Conservation (phyloP, 2,888 invertebrate species). For the Muschampia plurimacula region DNA sequence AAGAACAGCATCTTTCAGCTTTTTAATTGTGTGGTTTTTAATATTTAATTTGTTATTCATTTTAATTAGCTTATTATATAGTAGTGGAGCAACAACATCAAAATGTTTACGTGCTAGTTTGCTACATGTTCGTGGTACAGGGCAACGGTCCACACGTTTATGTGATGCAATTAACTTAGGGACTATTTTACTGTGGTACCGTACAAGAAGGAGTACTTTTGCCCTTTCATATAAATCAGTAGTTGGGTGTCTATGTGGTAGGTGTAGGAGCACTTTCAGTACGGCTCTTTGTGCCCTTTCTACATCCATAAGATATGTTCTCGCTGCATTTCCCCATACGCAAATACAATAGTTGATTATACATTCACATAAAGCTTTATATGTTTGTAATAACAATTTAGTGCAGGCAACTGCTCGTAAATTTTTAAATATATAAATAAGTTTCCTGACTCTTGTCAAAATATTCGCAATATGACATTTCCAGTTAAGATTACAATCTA, state of each 20-base stretch:
- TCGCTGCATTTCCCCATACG: constrained; percentile 1
- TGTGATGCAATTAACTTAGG: background rate
- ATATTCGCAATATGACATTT: background rate
- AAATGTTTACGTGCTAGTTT: background rate
- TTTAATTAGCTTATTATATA: background rate
- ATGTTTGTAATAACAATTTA: background rate
- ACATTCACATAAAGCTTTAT: background rate
- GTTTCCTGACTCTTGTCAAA: background rate
- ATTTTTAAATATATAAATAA: constrained; percentile 1
- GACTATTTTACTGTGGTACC: background rate
- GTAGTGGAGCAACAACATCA: background rate
- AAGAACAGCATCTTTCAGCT: background rate
- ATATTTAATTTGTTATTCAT: background rate
- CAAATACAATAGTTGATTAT: background rate
- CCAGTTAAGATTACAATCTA: background rate
- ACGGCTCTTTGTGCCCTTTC: constrained; percentile 4
- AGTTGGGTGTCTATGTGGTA: background rate
- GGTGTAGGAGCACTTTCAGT: background rate
- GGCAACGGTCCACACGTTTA: background rate
- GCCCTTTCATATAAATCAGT: background rate
- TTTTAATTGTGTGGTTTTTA: background rate
- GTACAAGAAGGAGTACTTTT: background rate
- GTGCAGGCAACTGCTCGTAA: background rate
- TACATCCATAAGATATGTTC: background rate
- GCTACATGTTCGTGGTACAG: background rate